Evolutionary conservation across 1,140 invertebrate genomes (phyloP).

Genomic region (Colletes gigas): DNA sequence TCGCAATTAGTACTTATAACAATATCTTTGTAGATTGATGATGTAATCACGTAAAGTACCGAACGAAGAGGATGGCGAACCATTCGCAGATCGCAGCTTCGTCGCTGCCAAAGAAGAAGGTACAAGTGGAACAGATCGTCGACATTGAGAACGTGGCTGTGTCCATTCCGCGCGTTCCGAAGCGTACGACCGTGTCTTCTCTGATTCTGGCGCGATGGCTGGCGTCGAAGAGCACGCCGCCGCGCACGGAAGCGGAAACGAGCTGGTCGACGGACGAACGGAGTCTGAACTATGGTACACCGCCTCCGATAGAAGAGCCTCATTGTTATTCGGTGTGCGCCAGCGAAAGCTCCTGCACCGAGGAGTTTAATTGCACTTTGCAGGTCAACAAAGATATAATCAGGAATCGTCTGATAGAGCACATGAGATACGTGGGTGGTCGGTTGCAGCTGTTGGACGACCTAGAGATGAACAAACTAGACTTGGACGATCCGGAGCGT

Average conservation of each 20-base stretch:
- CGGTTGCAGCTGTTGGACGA: constrained; percentile 86
- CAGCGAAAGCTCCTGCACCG: constrained; percentile 86
- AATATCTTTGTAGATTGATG: constrained; percentile 39
- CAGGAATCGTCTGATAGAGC: constrained; percentile 86
- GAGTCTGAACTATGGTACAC: constrained; percentile 87
- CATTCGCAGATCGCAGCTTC: constrained; percentile 9
- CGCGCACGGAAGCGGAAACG: constrained; percentile 28
- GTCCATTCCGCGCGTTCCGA: constrained; percentile 42
- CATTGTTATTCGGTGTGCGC: constrained; percentile 86
- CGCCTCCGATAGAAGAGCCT: constrained; percentile 86
- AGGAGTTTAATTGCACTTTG: constrained; percentile 82
- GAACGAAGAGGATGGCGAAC: constrained; percentile 31
- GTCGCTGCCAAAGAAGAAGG: constrained; percentile 61
- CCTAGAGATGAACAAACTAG: constrained; percentile 84
- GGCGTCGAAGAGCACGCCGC: constrained; percentile 42
- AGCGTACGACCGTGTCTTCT: constrained; percentile 67
- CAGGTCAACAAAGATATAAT: constrained; percentile 88
- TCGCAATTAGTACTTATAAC: constrained; percentile 7
- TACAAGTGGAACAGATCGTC: constrained; percentile 67
- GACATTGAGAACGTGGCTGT: constrained; percentile 68
- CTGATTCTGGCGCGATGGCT: constrained; percentile 71
- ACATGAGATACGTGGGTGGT: constrained; percentile 85
- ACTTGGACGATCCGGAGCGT: constrained; percentile 81
- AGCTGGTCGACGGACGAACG: constrained; percentile 56
- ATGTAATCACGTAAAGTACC: constrained; percentile 26